Evolutionary conservation across 1,140 invertebrate genomes (phyloP), one percentile per base, ranked within the genome.

Genomic region (Platyscapa corneri): DNA sequence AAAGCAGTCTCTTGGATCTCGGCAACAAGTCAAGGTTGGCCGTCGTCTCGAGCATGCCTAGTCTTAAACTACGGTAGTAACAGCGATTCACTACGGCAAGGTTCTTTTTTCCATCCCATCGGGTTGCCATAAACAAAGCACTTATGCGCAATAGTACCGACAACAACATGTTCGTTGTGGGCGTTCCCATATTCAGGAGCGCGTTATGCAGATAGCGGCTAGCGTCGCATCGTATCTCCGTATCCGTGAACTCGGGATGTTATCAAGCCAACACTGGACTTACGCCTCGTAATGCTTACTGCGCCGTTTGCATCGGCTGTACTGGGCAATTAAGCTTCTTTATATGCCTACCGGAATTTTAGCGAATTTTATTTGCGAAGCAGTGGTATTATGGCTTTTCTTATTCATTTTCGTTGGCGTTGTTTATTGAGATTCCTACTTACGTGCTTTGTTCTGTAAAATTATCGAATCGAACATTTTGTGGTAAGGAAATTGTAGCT

Each of bases 291-390:
- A 53, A 53, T 18, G 49, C 18, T 53, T 14, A 53, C 18, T 18
- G 3, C n/a, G 32, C 34, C 56, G 30, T 6, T 53, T 64, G 23
- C 56, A 18, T 53, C 77, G 5, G 39, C 42, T 39, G 78, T 32
- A 3, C 65, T 37, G 16, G 37, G 3, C 81, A 60, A 82, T 74
- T 82, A 53, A 82, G 42, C 23, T 39, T 72, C 46, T 72, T 72
- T 70, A 81, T 70, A 30, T 70, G n/a, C 65, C 39, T 39, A 20
- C 37, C 39, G 7, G 53, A 53, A 46, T 60, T 75, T 72, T 82
- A 82, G 60, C 60, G 42, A 46, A 20, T 60, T 75, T 72, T 82
- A 82, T 75, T 75, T 32, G 23, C 67, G 10, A n/a, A 42, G 37
- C 12, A 16, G 20, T 56, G 16, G 34, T 72, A 70, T 34, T 56